Evolutionary conservation across 1,140 invertebrate genomes (phyloP).

Genomic region (Leptinotarsa undecemlineata): DNA sequence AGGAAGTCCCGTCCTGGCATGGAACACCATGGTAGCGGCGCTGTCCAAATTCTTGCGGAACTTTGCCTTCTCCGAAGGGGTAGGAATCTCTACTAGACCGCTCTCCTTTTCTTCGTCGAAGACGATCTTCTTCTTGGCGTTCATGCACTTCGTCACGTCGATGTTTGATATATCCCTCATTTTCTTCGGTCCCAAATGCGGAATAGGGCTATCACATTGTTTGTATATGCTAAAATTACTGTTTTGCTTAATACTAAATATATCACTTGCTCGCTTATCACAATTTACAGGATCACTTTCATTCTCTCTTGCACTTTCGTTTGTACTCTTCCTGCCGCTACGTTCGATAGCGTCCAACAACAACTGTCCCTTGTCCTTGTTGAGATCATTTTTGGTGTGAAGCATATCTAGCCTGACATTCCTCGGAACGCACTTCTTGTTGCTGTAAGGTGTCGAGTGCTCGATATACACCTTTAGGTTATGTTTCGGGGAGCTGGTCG

Average conservation of each 20-base stretch:
- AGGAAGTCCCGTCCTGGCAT: slow-evolving; percentile 78
- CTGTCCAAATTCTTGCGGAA: slow-evolving; percentile 78
- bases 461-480: slow-evolving; percentile 23
- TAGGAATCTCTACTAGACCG: slow-evolving; percentile 59
- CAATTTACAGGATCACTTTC: slow-evolving; percentile 49
- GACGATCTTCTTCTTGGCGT: slow-evolving; percentile 41
- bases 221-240: slow-evolving; percentile 48
- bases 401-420: not conserved
- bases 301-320: slow-evolving; percentile 34
- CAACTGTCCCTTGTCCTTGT: slow-evolving; percentile 58
- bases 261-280: slow-evolving; percentile 54
- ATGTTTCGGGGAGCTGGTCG: slow-evolving; percentile 28
- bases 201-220: slow-evolving; percentile 50
- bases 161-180: slow-evolving; percentile 42
- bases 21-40: slow-evolving; percentile 83
- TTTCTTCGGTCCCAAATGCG: slow-evolving; percentile 31
- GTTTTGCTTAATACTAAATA: slow-evolving; percentile 49
- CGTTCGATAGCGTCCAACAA: slow-evolving; percentile 61
- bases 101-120: slow-evolving; percentile 38
- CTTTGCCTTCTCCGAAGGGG: slow-evolving; percentile 70
- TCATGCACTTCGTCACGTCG: slow-evolving; percentile 25
- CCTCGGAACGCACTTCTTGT: not conserved
- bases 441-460: not conserved
- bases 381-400: slow-evolving; percentile 47
- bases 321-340: slow-evolving; percentile 39